Base-by-base conservation (phyloP, 1,140 invertebrate genomes). In the Sycobia sp. region DNA sequence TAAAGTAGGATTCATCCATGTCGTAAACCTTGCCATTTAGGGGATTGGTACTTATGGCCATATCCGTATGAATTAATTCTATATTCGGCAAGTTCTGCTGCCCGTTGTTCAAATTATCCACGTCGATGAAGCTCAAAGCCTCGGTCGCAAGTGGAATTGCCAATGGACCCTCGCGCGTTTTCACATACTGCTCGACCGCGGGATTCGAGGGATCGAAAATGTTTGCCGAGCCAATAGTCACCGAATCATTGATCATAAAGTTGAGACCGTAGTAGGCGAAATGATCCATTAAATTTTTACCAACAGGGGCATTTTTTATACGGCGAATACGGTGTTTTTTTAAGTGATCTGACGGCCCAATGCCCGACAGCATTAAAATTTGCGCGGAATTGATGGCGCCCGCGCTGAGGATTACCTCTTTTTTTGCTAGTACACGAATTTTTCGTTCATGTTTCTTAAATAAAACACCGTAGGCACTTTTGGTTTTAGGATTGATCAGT, bases 361-460 rank as follows among this genome's bases (percentile, higher is more conserved):
- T 75, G 53, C 87, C 87, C 0, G 89, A 90, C 3, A 91, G 75
- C 86, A 91, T 86, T 13, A 93, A 77, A 3, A 93, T 68, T 69
- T 92, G 89, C 0, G 90, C 87, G 4, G 89, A 87, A 53, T 89
- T 89, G 39, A 92, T 85, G 0, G 89, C 83, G 1, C 91, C 91
- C 13, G 86, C 88, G 32, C 86, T 83, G n/a, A 92, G 68, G 50
- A 92, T 86, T 1, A 92, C 83, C 75, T 92, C 90, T 67, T 81
- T 84, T 20, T 13, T 65, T 0, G 44, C 44, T 11, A 39, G 14
- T 8, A 70, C 50, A 29, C 58, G 23, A 10, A 58, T 62, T 32
- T 46, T 13, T 71, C 71, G 59, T 55, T 76, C 57, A 69, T 71
- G 32, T 79, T 73, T 73, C 11, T 57, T 64, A 32, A 84, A 83